Conservation (phyloP, 2,888 invertebrate genomes). For the Aporophyla lueneburgensis region DNA sequence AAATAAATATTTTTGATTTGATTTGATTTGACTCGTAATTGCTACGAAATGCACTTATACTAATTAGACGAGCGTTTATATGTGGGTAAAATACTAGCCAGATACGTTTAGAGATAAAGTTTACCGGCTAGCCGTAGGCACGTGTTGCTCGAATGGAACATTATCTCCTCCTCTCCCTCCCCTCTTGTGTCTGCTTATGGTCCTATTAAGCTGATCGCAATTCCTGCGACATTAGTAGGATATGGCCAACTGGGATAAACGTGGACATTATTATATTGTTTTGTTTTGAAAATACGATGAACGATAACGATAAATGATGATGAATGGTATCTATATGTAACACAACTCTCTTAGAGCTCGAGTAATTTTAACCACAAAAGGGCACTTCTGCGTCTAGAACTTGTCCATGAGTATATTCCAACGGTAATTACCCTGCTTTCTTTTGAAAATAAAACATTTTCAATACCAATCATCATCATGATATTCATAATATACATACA, state of each 20-base stretch:
- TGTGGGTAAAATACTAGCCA: neutral
- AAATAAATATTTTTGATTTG: too few relatives aligned
- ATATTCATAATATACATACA: neutral
- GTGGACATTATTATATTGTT: neutral
- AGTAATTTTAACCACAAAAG: neutral
- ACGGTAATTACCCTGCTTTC: neutral
- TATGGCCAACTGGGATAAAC: neutral
- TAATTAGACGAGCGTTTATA: too few relatives aligned
- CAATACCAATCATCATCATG: neutral
- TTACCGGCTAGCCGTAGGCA: neutral
- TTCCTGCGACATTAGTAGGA: neutral
- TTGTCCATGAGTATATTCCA: neutral
- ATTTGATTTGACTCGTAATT: too few relatives aligned
- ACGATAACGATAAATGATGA: too few relatives aligned
- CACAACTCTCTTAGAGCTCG: neutral
- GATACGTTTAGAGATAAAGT: conserved; percentile 17
- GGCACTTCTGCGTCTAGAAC: neutral
- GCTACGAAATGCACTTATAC: too few relatives aligned
- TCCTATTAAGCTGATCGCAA: neutral
- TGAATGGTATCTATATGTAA: too few relatives aligned
- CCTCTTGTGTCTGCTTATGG: neutral
- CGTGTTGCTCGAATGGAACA: neutral
- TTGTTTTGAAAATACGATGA: neutral
- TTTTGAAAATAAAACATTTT: conserved; percentile 8
- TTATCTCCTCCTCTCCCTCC: neutral